phyloP scores from a whole-genome alignment of 1,140 invertebrate species.

The Hesperophylax magnus region DNA sequence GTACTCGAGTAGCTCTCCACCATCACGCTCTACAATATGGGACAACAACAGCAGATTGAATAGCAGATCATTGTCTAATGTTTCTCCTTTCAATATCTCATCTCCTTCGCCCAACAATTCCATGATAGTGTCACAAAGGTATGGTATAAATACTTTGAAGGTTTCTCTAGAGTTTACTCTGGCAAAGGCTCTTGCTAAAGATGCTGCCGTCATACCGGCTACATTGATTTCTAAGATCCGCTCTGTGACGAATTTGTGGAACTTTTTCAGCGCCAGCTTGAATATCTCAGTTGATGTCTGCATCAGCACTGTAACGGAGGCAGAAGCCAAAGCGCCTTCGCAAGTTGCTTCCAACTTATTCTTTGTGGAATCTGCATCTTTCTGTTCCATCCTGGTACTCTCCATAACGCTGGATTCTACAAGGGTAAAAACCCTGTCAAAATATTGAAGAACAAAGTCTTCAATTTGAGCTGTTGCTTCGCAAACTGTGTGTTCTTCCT shows the following conservation, averaged over 20 bases:
- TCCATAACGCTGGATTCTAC: slow-evolving; percentile 83
- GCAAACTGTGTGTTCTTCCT: slow-evolving; percentile 84
- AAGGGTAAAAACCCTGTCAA: slow-evolving; percentile 83
- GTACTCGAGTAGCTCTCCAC: slow-evolving; percentile 75
- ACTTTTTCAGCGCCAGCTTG: slow-evolving; percentile 80
- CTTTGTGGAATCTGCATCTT: slow-evolving; percentile 71
- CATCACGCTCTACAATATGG: slow-evolving; percentile 78
- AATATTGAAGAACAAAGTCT: slow-evolving; percentile 89
- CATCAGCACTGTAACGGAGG: slow-evolving; percentile 76
- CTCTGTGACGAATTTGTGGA: slow-evolving; percentile 80
- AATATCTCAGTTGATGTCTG: slow-evolving; percentile 72
- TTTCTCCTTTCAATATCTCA: slow-evolving; percentile 76
- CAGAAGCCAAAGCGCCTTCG: slow-evolving; percentile 79
- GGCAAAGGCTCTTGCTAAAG: slow-evolving; percentile 79
- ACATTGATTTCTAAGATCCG: slow-evolving; percentile 87
- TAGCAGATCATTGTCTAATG: slow-evolving; percentile 83
- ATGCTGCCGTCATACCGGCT: slow-evolving; percentile 83
- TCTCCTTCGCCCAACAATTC: slow-evolving; percentile 71
- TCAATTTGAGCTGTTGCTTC: slow-evolving; percentile 88
- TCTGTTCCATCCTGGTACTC: slow-evolving; percentile 76
- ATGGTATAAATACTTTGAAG: slow-evolving; percentile 80
- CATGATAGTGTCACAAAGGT: slow-evolving; percentile 76
- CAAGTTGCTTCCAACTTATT: slow-evolving; percentile 81
- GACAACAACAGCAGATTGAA: slow-evolving; percentile 85
- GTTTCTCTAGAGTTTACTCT: slow-evolving; percentile 79